Base-by-base conservation (phyloP, 2,113 vertebrate genomes). In the Maccullochella peelii region DNA sequence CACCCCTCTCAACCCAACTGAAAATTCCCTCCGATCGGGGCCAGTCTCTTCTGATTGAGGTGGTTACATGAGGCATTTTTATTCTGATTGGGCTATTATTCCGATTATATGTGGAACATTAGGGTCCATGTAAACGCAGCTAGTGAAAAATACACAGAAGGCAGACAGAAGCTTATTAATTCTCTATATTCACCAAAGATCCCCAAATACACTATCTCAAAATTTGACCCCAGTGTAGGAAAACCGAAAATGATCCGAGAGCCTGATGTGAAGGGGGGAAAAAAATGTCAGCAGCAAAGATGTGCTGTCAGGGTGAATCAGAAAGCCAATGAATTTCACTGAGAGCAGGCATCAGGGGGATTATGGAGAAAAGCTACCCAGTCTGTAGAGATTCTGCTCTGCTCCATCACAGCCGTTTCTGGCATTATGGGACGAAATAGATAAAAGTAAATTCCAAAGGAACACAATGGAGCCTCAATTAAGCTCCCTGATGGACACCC, bases 251-350 rank as follows among this genome's bases (percentile, higher is more conserved):
- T 27, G 2, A 54, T 38, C 6, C 14, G 4, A 21, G 2, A 62
- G 44, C 38, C 27, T 30, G 12, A 62, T 9, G 27, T 18, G 10
- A n/a, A 38, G 40, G 11, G 11, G 11, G 16, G 20, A 36, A 50
- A 44, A 20, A 15, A 72, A 55, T 54, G 49, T 15, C 21, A 42
- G n/a, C 23, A 47, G 67, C n/a, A 4, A 14, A 36, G 33, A 68
- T 20, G 38, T 30, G 20, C 11, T 20, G 15, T 5, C 0, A 5
- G 15, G 20, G 14, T n/a, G 42, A 57, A 27, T 47, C 27, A 54
- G 44, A 68, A 50, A 84, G 20, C 12, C 70, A 79, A 73, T 80
- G 82, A 91, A 83, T 83, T 73, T 57, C 58, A 83, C 85, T 83
- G 76, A 85, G 79, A 54, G 20, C 3, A 42, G n/a, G 54, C 25